Conservation (phyloP, 2,888 invertebrate species). For the Andrena hattorfiana region DNA sequence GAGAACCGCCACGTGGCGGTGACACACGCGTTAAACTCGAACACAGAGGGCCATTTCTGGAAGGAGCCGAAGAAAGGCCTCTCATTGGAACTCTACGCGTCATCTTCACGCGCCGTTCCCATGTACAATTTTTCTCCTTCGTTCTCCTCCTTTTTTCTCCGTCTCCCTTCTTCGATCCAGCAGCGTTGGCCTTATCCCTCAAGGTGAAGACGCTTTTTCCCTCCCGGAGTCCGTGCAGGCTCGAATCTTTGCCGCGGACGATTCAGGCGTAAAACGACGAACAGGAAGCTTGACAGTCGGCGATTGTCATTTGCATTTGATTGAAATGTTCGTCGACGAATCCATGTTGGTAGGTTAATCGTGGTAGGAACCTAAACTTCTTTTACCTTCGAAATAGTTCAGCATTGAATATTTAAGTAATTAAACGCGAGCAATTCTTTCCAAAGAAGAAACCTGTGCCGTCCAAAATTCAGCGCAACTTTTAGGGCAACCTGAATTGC, state of each 20-base stretch:
- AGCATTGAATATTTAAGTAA: too few relatives aligned
- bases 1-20: slow-evolving; percentile 70
- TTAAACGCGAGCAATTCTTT: not conserved
- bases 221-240: not conserved
- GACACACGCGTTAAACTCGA: slow-evolving; percentile 65
- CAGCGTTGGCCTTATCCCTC: not conserved
- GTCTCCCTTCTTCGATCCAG: not conserved
- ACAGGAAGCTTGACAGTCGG: not conserved
- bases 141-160: not conserved
- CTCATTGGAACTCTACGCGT: slow-evolving; percentile 40
- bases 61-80: slow-evolving; percentile 19
- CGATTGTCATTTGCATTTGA: not conserved
- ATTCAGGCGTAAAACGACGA: not conserved
- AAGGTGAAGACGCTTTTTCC: not conserved
- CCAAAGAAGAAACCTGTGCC: not conserved
- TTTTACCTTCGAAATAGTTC: too few relatives aligned
- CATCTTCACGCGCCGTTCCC: slow-evolving; percentile 42
- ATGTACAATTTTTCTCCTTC: slow-evolving; percentile 23
- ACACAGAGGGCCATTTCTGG: slow-evolving; percentile 37
- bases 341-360: too few relatives aligned
- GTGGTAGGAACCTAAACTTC: too few relatives aligned
- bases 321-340: too few relatives aligned
- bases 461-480: too few relatives aligned
- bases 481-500: not conserved
- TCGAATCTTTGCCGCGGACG: slow-evolving; percentile 1